Base-by-base conservation (phyloP, 1,140 invertebrate species). In the Nomia melanderi region DNA sequence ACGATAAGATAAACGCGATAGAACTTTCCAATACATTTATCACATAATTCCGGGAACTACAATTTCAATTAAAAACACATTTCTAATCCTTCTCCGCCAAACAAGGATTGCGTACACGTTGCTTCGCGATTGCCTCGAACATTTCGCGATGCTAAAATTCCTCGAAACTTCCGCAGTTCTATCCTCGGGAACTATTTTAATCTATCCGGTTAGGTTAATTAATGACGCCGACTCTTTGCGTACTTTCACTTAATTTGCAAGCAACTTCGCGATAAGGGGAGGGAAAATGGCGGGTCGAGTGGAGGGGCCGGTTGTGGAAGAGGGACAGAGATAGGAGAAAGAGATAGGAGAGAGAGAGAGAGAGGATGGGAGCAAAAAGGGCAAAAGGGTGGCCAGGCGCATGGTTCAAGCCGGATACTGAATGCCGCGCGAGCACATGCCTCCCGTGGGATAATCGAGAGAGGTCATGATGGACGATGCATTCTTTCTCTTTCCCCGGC, bases 401-500 rank as follows among this genome's bases (percentile, higher is more conserved):
- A n/a, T 29, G 27, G 53, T 59, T 72, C 62, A 57, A n/a, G 56
- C 63, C 69, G 54, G 75, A 82, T 81, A 69, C 53, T 64, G 80
- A 73, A 82, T 78, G 39, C 60, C 56, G 57, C 44, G 64, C 23
- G 44, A 33, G 50, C 54, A 44, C 50, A 75, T 79, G 63, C 56
- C 71, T 83, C 79, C 79, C 79, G 39, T 25, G 78, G 80, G 86
- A 85, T 86, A 87, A 88, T 88, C 85, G 74, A 76, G 63, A 73
- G 74, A 78, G 63, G 62, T 39, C 69, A 72, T 83, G 86, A 88
- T 85, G 81, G 76, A 87, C 84, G 84, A 82, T 76, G 77, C 63
- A 47, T 71, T 82, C 63, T 39, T 70, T 76, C 66, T 64, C 57
- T 83, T 54, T 60, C 73, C 73, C 81, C 67, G 67, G 53, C 62